These are phyloP conservation scores for Leptinotarsa tumamoca DNA, from an alignment of 2,888 invertebrate species.

Conservation along the genomic window DNA sequence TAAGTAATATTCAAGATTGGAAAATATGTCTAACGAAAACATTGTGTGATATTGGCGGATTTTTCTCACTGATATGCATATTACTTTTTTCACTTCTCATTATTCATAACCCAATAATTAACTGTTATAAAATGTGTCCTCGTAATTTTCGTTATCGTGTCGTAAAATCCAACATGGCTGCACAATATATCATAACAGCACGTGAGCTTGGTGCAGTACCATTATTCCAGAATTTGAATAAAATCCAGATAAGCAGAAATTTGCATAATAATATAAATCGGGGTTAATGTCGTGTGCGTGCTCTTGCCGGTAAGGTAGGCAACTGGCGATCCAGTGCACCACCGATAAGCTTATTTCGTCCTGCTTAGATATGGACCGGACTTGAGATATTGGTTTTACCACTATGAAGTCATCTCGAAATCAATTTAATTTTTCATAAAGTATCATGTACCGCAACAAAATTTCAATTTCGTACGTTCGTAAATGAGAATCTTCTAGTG, in stretches of 20 bases:
- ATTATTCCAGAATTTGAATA: constrained; percentile 67
- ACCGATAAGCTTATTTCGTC: constrained; percentile 63
- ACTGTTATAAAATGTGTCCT: constrained; percentile 34
- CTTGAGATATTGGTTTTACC: not conserved
- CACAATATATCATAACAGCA: constrained; percentile 65
- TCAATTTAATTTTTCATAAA: not conserved
- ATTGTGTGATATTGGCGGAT: too few relatives aligned
- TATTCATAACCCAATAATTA: constrained; percentile 19
- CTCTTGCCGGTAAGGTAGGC: constrained; percentile 62
- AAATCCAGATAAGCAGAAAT: constrained; percentile 63
- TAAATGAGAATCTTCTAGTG: too few relatives aligned
- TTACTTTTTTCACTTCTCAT: not conserved
- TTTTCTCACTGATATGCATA: not conserved
- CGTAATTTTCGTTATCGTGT: constrained; percentile 59
- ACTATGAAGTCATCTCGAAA: not conserved
- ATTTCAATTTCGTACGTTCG: too few relatives aligned
- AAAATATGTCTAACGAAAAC: too few relatives aligned
- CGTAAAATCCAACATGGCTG: constrained; percentile 65
- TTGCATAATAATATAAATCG: constrained; percentile 69
- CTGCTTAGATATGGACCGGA: constrained; percentile 56
- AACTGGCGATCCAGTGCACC: constrained; percentile 61
- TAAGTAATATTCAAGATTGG: too few relatives aligned
- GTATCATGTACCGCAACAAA: too few relatives aligned
- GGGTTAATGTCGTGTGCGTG: constrained; percentile 68
- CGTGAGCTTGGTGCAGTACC: constrained; percentile 63